A percentile compares a stretch with the other conserved stretches of the same genome.
phyloP scores from a whole-genome alignment of 2,888 invertebrate genomes.

The Sphaeridia pumilis region DNA sequence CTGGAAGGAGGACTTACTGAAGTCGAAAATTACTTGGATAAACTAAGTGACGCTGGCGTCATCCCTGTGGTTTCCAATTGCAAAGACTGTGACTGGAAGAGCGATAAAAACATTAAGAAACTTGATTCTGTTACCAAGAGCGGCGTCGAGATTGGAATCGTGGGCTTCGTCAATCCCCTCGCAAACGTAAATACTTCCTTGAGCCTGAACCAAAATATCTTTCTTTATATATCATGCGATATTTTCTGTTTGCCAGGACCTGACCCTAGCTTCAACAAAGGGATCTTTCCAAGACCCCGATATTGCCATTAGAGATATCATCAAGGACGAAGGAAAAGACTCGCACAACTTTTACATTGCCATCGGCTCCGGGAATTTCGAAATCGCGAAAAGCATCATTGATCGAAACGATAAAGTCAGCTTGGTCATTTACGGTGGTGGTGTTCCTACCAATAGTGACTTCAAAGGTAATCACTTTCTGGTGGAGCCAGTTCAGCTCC shows the following conservation, averaged over 20 bases:
- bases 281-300: constrained; percentile 18
- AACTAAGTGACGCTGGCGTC: not conserved
- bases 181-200: constrained; percentile 23
- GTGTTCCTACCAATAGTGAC: not conserved
- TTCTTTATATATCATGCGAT: not conserved
- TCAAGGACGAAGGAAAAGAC: not conserved
- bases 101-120: not conserved
- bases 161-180: constrained; percentile 24
- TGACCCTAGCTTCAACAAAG: constrained; percentile 22
- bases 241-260: constrained; percentile 14
- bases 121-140: too few relatives aligned
- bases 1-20: constrained; percentile 24
- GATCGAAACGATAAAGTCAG: constrained; percentile 20
- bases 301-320: constrained; percentile 8
- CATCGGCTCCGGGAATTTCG: constrained; percentile 26
- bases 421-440: constrained; percentile 24
- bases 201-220: not conserved
- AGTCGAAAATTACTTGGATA: constrained; percentile 15
- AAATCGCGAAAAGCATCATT: constrained; percentile 21
- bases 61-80: not conserved
- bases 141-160: constrained; percentile 17
- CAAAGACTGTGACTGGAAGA: too few relatives aligned
- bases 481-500: not conserved
- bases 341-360: constrained; percentile 18
- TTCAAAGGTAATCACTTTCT: not conserved